Evolutionary conservation across 2,888 invertebrate genomes (phyloP).

Genomic region (Deilephila elpenor): DNA sequence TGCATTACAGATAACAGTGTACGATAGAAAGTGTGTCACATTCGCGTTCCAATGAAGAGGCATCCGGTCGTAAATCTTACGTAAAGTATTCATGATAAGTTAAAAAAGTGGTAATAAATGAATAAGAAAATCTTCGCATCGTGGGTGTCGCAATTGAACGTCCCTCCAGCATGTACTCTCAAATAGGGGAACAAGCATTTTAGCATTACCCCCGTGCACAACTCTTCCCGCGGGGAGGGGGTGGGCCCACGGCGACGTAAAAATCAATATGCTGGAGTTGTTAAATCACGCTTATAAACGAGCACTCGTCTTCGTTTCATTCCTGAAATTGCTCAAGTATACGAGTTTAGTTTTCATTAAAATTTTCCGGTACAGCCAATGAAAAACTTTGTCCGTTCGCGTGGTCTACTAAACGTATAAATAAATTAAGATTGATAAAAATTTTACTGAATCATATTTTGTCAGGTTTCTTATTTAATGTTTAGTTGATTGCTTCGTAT

Average conservation of each 20-base stretch:
- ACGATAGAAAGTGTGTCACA: constrained; percentile 80
- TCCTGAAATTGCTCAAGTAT: constrained; percentile 79
- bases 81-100: constrained; percentile 72
- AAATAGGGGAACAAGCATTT: constrained; percentile 86
- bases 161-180: constrained; percentile 84
- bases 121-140: constrained; percentile 57
- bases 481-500: too few species aligned
- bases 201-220: constrained; percentile 85
- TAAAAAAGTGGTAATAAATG: constrained; percentile 57
- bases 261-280: constrained; percentile 89
- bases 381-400: constrained; percentile 17
- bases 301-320: constrained; percentile 85
- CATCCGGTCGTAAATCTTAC: constrained; percentile 80
- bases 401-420: background rate
- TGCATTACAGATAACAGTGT: constrained; percentile 72
- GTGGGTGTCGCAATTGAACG: constrained; percentile 63
- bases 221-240: constrained; percentile 83
- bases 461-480: background rate
- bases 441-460: background rate
- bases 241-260: constrained; percentile 85
- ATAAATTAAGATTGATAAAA: background rate
- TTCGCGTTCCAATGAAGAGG: constrained; percentile 78
- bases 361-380: constrained; percentile 37
- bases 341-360: constrained; percentile 63
- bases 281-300: constrained; percentile 89